These are phyloP conservation scores for Dromius quadrimaculatus DNA, from an alignment of 2,888 invertebrate species.

Conservation along the genomic window DNA sequence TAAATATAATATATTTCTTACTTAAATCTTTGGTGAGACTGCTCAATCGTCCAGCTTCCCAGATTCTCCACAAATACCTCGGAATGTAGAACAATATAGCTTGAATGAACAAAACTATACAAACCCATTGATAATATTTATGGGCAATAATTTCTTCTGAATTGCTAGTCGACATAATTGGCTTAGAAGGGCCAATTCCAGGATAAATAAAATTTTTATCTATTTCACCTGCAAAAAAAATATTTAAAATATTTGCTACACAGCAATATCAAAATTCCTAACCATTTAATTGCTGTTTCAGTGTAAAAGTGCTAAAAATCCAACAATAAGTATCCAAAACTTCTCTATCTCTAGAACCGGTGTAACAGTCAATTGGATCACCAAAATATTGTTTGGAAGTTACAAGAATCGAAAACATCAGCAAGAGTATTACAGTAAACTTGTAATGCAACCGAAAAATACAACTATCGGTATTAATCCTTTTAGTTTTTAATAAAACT, in stretches of 20 bases:
- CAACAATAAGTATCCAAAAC: slow-evolving; percentile 83
- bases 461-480: slow-evolving; percentile 80
- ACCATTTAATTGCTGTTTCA: slow-evolving; percentile 67
- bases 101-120: slow-evolving; percentile 76
- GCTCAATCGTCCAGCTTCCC: slow-evolving; percentile 76
- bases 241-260: neutral
- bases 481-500: slow-evolving; percentile 75
- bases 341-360: slow-evolving; percentile 70
- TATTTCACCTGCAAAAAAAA: slow-evolving; percentile 25
- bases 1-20: slow-evolving; percentile 60
- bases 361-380: slow-evolving; percentile 84
- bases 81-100: slow-evolving; percentile 78
- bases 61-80: slow-evolving; percentile 78
- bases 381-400: slow-evolving; percentile 88
- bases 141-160: slow-evolving; percentile 71
- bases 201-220: slow-evolving; percentile 67
- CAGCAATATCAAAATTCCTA: slow-evolving; percentile 54
- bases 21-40: slow-evolving; percentile 73
- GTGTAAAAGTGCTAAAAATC: slow-evolving; percentile 80
- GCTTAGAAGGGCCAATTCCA: slow-evolving; percentile 67
- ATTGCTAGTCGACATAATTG: slow-evolving; percentile 12
- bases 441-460: slow-evolving; percentile 82
- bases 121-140: slow-evolving; percentile 81
- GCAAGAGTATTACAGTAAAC: slow-evolving; percentile 77
- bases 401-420: slow-evolving; percentile 80